phyloP scores from a whole-genome alignment of 2,113 vertebrate species.

The Typhlomys cinereus region DNA sequence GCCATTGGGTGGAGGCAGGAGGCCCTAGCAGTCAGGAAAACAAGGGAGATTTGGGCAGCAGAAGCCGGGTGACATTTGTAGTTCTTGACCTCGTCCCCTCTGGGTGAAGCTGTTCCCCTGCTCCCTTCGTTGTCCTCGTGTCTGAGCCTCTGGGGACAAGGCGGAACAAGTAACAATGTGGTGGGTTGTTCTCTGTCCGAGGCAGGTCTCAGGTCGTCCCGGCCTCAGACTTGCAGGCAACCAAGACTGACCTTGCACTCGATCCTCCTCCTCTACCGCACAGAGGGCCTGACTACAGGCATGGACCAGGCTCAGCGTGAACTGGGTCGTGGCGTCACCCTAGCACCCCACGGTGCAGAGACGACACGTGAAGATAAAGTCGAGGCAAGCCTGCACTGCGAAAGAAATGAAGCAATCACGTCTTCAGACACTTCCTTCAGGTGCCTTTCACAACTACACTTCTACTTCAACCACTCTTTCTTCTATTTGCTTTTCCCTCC shows the following conservation, averaged over 20 bases:
- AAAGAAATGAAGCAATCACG: background rate
- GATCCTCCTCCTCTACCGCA: background rate
- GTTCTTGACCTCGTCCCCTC: too few relatives aligned
- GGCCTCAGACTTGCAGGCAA: too few relatives aligned
- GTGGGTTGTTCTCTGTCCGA: background rate
- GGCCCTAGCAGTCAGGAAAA: background rate
- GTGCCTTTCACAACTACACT: background rate
- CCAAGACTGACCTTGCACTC: background rate
- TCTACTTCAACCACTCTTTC: background rate
- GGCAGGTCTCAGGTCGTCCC: too few relatives aligned
- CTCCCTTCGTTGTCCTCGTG: too few relatives aligned
- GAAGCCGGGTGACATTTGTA: background rate
- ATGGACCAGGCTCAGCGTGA: background rate
- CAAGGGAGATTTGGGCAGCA: background rate
- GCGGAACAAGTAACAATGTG: accelerated
- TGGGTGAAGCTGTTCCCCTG: too few relatives aligned
- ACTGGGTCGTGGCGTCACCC: background rate
- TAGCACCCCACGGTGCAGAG: background rate
- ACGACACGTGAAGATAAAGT: background rate
- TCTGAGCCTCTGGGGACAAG: too few relatives aligned
- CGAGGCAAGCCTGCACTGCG: background rate
- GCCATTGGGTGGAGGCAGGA: too few relatives aligned
- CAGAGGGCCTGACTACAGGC: background rate
- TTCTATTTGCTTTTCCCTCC: background rate
- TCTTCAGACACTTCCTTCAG: background rate